phyloP scores from a whole-genome alignment of 2,888 invertebrate species.

The Abscondita cerata region DNA sequence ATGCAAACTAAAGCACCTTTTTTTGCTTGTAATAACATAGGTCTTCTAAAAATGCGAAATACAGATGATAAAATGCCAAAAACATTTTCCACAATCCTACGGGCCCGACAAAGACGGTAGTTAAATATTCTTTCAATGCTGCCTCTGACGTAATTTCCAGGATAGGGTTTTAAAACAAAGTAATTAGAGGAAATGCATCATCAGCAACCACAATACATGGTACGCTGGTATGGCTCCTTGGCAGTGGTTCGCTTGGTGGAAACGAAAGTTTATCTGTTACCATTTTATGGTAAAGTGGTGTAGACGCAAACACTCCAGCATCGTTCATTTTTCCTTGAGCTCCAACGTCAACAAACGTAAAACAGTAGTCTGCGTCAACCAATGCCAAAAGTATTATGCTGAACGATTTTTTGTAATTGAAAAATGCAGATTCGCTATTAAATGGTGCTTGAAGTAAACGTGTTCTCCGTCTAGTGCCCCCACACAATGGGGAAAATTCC shows the following conservation, averaged over 20 bases:
- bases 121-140: constrained; percentile 35
- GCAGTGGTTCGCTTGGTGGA: background rate
- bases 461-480: constrained; percentile 15
- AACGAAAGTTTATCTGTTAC: background rate
- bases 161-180: constrained; percentile 16
- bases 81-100: constrained; percentile 38
- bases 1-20: constrained; percentile 37
- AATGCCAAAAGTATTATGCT: constrained; percentile 44
- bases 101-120: constrained; percentile 30
- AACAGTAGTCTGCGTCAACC: constrained; percentile 46
- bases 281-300: constrained; percentile 7
- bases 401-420: constrained; percentile 29
- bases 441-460: constrained; percentile 33
- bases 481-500: constrained; percentile 36
- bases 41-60: constrained; percentile 39
- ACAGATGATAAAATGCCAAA: constrained; percentile 36
- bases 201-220: background rate
- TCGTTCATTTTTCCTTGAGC: constrained; percentile 22
- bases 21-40: constrained; percentile 37
- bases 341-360: constrained; percentile 20
- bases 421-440: constrained; percentile 29
- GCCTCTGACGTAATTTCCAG: constrained; percentile 19
- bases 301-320: constrained; percentile 7
- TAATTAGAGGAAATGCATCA: background rate
- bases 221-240: background rate